Percentiles rank a stretch among this genome's conserved stretches.
Conservation (phyloP, 2,797 vertebrate species). For the Hydrolagus colliei region DNA sequence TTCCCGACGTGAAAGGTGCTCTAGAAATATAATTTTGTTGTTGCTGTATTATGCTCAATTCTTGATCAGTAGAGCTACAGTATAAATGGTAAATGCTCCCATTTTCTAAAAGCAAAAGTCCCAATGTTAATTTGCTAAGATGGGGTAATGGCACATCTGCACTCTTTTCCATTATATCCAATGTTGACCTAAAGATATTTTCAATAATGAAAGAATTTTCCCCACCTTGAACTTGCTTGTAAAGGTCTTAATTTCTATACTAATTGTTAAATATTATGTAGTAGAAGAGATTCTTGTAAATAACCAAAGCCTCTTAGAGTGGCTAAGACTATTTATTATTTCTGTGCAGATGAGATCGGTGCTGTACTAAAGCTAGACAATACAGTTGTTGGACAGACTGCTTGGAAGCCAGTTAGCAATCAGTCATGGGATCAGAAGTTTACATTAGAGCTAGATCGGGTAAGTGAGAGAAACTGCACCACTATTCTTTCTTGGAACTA, state of each 20-base stretch:
- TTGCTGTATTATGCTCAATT: no score
- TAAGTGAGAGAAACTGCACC: conserved; percentile 45
- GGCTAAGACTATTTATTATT: conserved; percentile 54
- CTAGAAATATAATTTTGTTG: no score
- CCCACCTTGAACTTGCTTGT: neutral
- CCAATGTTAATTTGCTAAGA: neutral
- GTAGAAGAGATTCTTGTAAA: neutral
- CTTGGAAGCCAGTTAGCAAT: conserved; percentile 80
- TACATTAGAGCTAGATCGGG: conserved; percentile 81
- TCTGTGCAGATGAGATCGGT: conserved; percentile 75
- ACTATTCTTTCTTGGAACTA: conserved; percentile 26
- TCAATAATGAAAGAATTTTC: neutral
- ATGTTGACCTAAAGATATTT: neutral
- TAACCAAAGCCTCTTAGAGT: conserved; percentile 47
- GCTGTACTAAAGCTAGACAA: conserved; percentile 83
- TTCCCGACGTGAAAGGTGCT: no score
- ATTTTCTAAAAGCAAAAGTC: neutral
- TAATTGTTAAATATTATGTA: neutral
- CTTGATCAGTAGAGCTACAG: no score
- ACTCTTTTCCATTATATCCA: neutral
- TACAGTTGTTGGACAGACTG: conserved; percentile 77
- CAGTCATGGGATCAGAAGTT: conserved; percentile 86
- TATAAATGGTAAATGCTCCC: neutral
- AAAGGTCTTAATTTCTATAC: neutral
- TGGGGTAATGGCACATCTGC: neutral